phyloP scores from a whole-genome alignment of 2,113 vertebrate species.

The Accipiter cooperii region DNA sequence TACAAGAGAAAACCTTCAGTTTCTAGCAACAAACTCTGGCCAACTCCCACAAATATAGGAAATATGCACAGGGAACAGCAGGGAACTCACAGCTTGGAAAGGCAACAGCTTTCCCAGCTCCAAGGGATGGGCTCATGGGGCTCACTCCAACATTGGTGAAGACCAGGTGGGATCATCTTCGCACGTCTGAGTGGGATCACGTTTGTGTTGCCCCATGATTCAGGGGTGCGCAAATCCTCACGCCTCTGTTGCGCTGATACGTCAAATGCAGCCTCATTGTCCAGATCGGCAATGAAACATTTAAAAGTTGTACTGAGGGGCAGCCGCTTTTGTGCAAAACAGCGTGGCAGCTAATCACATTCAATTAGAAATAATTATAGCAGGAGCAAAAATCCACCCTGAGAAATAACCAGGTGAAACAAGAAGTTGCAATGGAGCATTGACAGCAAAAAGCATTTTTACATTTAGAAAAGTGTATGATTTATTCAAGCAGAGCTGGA shows the following conservation, averaged over 20 bases:
- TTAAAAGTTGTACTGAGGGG: not conserved
- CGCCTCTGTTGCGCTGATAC: not conserved
- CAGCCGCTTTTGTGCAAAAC: not conserved
- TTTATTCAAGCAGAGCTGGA: not conserved
- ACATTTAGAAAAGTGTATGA: not conserved
- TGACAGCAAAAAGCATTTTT: not conserved
- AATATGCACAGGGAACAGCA: not conserved
- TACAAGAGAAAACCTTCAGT: not conserved
- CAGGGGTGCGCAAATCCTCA: not conserved
- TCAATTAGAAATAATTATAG: not conserved
- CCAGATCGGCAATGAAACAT: not conserved
- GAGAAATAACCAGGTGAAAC: not conserved
- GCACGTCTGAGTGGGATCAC: not conserved
- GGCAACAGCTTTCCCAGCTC: not conserved
- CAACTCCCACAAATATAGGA: not conserved
- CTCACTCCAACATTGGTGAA: accelerated
- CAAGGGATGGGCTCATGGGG: not conserved
- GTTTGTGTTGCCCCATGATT: not conserved
- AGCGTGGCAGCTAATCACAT: not conserved
- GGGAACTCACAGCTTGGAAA: not conserved
- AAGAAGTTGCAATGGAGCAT: not conserved
- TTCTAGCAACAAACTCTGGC: not conserved
- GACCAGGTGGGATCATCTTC: not conserved
- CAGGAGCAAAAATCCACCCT: not conserved
- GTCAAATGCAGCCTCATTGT: not conserved